Evolutionary conservation across 2,113 vertebrate genomes (phyloP).

Genomic region (Mustelus asterias): DNA sequence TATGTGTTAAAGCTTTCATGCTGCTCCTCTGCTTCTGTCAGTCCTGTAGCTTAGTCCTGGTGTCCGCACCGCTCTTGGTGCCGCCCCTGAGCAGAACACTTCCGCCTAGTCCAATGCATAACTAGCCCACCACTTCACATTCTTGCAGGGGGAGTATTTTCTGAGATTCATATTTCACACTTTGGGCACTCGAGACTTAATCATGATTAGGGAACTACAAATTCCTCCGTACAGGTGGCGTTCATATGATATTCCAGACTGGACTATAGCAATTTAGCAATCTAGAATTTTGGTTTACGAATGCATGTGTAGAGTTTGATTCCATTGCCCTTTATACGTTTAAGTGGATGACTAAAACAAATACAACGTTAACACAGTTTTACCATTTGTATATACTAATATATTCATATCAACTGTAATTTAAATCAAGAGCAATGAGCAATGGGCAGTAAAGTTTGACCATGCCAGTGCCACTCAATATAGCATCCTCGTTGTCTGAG

Average conservation of each 20-base stretch:
- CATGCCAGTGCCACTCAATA: neutral
- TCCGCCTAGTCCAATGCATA: neutral
- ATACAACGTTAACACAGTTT: neutral
- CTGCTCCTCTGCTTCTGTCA: neutral
- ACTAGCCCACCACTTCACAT: neutral
- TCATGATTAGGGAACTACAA: neutral
- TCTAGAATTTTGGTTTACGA: neutral
- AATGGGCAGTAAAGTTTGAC: neutral
- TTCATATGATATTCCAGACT: neutral
- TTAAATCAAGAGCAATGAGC: neutral
- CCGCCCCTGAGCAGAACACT: conserved; percentile 8
- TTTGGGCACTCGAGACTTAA: neutral
- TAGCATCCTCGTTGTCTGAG: neutral
- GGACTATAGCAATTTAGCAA: no score
- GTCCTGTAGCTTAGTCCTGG: neutral
- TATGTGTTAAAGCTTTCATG: neutral
- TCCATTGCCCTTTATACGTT: neutral
- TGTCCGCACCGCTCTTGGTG: neutral
- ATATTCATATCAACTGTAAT: neutral
- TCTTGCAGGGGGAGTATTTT: neutral
- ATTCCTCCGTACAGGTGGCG: neutral
- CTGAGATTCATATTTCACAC: neutral
- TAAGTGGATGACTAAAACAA: neutral
- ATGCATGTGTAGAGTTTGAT: neutral
- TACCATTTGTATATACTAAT: neutral